Conservation (phyloP, 2,113 vertebrate genomes). For the Sorex fumeus region DNA sequence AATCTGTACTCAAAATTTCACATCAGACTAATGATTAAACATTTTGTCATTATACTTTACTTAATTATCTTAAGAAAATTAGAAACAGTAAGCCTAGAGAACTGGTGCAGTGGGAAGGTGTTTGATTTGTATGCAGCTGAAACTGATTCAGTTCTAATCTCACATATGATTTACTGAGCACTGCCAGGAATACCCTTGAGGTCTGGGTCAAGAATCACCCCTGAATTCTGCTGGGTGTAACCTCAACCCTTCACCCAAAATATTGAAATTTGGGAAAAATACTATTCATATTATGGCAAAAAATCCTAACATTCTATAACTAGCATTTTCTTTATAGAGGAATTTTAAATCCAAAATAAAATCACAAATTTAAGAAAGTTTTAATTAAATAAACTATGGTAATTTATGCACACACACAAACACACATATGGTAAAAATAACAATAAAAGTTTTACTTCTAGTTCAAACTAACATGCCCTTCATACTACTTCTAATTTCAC, state of each 20-base stretch:
- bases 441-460: background rate
- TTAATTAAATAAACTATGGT: background rate
- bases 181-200: no score
- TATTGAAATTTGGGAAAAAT: no score
- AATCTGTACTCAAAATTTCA: background rate
- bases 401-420: background rate
- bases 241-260: no score
- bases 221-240: no score
- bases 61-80: background rate
- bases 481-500: background rate
- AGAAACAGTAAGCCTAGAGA: no score
- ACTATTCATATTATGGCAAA: no score
- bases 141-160: no score
- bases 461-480: background rate
- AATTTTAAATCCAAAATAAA: background rate
- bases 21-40: background rate
- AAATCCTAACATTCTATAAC: background rate
- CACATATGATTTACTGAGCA: no score
- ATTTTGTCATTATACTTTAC: background rate
- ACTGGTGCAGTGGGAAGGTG: no score
- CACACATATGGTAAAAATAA: background rate
- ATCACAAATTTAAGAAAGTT: background rate
- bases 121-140: no score
- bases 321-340: background rate
- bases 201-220: no score